Conservation (phyloP, 2,113 vertebrate genomes). For the Siniperca knerii region DNA sequence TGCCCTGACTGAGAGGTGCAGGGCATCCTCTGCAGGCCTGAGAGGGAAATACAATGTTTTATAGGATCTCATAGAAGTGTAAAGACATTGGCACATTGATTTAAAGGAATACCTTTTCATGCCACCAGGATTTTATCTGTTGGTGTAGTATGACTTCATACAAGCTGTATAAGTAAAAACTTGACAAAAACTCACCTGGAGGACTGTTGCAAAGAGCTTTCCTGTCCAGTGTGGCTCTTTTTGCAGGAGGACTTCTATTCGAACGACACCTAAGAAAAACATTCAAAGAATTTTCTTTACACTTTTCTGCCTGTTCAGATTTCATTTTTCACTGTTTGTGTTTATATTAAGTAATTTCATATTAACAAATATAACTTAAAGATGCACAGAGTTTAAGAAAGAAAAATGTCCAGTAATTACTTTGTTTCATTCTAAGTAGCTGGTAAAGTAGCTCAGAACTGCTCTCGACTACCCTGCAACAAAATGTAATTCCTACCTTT, state of each 20-base stretch:
- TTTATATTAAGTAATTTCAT: neutral
- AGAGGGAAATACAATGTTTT: conserved; percentile 55
- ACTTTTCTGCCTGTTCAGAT: neutral
- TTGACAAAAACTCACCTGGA: conserved; percentile 43
- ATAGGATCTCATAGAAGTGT: too few species aligned
- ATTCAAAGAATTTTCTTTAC: neutral
- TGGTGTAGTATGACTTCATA: neutral
- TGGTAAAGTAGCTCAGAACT: neutral
- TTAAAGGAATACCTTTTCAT: neutral
- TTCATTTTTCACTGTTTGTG: neutral
- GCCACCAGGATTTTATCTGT: too few species aligned
- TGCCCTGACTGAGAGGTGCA: conserved; percentile 48
- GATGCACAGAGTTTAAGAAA: neutral
- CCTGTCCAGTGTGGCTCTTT: conserved; percentile 51
- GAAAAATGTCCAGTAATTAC: neutral
- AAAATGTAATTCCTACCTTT: conserved; percentile 75
- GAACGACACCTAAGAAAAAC: conserved; percentile 60
- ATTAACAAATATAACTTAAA: neutral
- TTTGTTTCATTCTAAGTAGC: too few species aligned
- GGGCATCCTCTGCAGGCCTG: conserved; percentile 75
- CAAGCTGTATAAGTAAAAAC: neutral
- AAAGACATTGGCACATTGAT: neutral
- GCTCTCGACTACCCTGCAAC: neutral
- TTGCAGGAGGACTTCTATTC: conserved; percentile 56
- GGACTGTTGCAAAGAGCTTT: conserved; percentile 34